Evolutionary conservation across 35 echinoderm and acorn worm genomes (phyloP), one percentile per base, ranked within the genome.

Genomic region (Ophiothrix spiculata): DNA sequence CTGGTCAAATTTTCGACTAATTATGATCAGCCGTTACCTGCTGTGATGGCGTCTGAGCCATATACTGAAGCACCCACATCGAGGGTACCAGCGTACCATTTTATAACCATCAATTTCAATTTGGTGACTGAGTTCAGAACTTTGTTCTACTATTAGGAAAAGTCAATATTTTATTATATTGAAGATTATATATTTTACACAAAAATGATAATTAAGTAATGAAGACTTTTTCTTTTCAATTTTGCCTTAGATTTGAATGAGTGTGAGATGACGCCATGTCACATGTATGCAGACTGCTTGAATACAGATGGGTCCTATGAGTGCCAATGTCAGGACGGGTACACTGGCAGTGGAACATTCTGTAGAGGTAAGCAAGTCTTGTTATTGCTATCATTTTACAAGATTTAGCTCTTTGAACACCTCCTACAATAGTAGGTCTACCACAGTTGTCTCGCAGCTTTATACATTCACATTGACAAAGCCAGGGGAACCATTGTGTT

Each of bases 191-290:
- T 2, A 0, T 81, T 42, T 42, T 42, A 80, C 19, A 31, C 31
- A 42, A 15, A 40, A 16, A 31, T 1, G 1, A 39, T 39, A 40
- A 17, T 39, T 19, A 19, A 37, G 21, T 8, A 40, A 81, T 37
- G 40, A 3, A 42, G 32, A 1, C 11, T 74, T 33, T 64, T 60
- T 79, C 38, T 6, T 82, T 39, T 81, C 0, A 17, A 81, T 83
- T 23, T 42, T 31, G 23, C n/a, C 0, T 32, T 36, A 93, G 94
- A 97, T 84, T 84, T 97, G n/a, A 81, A 97, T 69, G 94, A 97
- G 76, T 97, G 94, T 76, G 38, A 56, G 0, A 40, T 28, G 0
- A 1, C 15, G 0, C 32, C 33, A 31, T 97, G 94, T 41, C 64
- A 87, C 56, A 25, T 38, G 1, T 38, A 89, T 12, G 90, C 94